Evolutionary conservation across 2,113 vertebrate species (phyloP), one percentile per base, ranked within the genome.

Genomic region (Gadus chalcogrammus): DNA sequence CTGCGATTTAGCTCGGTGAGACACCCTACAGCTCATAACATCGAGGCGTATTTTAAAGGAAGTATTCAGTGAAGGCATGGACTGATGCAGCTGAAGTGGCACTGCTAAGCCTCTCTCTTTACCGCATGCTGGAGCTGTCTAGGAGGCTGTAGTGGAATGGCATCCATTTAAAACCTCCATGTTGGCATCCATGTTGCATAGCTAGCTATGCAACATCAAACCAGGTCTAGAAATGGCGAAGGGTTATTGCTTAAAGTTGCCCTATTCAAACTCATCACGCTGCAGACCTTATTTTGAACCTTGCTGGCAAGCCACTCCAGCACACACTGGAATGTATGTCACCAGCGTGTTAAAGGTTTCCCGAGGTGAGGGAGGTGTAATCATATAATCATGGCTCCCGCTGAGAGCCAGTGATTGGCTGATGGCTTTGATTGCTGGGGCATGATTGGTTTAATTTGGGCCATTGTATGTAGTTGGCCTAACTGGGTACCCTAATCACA

Each of bases 401-500:
- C 64, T 52, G 64, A 38, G 64, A 66, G 35, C 12, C 13, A 15
- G 18, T 53, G 64, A 66, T 66, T 66, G 38, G 42, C 64, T 15
- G 5, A 52, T 6, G 38, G 31, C 11, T 22, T 3, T 66, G 42
- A 53, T 53, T 35, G 64, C 35, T 66, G 17, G 5, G 64, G 42
- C 12, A 12, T 35, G 52, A 15, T 18, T 66, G 64, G 38, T 66
- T 66, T 48, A 66, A 53, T 66, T 66, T 66, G 18, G 48, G 48
- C 64, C 18, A 53, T 66, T 52, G 38, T 66, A 13, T 22, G 38
- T 38, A 15, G 38, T 66, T 12, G 64, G 38, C 18, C 38, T 66
- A 52, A 66, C 53, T 15, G 16, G 64, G n/a, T 35, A 66, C 38
- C 53, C 64, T 66, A 52, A 66, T 52, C 64, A 3, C 42, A 2